Evolutionary conservation across 2,113 vertebrate genomes (phyloP).

Genomic region (Sclerurus mexicanus): DNA sequence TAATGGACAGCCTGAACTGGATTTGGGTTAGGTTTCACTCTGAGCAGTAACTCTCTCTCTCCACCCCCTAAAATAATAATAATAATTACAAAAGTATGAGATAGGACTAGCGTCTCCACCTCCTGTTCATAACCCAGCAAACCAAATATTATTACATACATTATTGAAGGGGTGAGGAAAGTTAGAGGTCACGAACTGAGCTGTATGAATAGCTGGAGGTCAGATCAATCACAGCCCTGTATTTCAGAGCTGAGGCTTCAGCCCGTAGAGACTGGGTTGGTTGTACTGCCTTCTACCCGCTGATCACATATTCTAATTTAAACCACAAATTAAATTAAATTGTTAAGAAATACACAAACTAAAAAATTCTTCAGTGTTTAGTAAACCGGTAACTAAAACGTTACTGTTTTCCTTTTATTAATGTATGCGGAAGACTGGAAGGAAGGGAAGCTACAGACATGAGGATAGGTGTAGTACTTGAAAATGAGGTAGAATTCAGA

Average conservation of each 20-base stretch:
- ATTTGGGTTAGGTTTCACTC: slow-evolving; percentile 55
- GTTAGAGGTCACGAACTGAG: slow-evolving; percentile 51
- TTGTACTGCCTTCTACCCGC: neutral
- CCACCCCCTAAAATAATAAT: slow-evolving; percentile 62
- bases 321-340: neutral
- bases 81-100: slow-evolving; percentile 66
- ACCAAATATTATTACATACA: slow-evolving; percentile 60
- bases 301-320: neutral
- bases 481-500: neutral
- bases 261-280: neutral
- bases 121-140: slow-evolving; percentile 46
- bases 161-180: slow-evolving; percentile 62
- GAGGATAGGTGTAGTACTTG: neutral
- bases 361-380: neutral
- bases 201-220: slow-evolving; percentile 45
- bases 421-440: neutral
- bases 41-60: slow-evolving; percentile 13
- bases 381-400: neutral
- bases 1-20: slow-evolving; percentile 13
- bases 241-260: neutral
- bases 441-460: neutral
- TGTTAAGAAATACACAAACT: neutral
- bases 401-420: neutral
- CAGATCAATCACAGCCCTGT: neutral
- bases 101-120: slow-evolving; percentile 40